Base-by-base conservation (phyloP, 1,140 invertebrate species). In the Oryzaephilus surinamensis region DNA sequence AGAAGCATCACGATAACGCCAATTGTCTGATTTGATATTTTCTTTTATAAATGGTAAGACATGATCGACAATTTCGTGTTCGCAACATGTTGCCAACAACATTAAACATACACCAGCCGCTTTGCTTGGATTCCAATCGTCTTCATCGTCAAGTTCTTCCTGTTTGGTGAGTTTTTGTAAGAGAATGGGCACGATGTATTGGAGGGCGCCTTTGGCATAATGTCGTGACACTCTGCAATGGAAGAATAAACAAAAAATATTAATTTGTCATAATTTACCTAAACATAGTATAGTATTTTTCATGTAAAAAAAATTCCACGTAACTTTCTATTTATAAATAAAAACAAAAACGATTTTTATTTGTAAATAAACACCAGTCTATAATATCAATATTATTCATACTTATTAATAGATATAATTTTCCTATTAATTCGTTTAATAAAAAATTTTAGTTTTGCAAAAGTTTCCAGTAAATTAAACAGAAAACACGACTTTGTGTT, bases 101-200 rank as follows among this genome's bases (percentile, higher is more conserved):
- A 99, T 98, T 0, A 99, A 68, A 65, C 96, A 99, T n/a, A 99
- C 96, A 15, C 96, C 94, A 15, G 97, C 92, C 4, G 97, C 92
- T 72, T 99, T 99, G 45, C 92, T 89, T 4, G 97, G 97, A 69
- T 97, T 98, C 97, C 97, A 99, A 57, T 97, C 95, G 61, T 99
- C 92, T 62, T 99, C 95, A 65, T 99, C 95, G 60, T 95, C 92
- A 48, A 79, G 73, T 55, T 86, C 81, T 58, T 89, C 84, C 67
- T 98, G 94, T 66, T 96, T 96, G 1, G 93, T 96, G 28, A 99
- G 65, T 55, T 90, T 94, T 54, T 90, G 79, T 61, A 96, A 82
- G 0, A 99, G 70, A 31, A 98, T 84, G 12, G 96, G 96, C 17
- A 96, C 86, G 33, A 99, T 73, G 62, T 84, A 97, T 57, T 92